These are phyloP conservation scores for Chrysomallon squamiferum DNA, from an alignment of 1,140 invertebrate genomes.

Conservation along the genomic window DNA sequence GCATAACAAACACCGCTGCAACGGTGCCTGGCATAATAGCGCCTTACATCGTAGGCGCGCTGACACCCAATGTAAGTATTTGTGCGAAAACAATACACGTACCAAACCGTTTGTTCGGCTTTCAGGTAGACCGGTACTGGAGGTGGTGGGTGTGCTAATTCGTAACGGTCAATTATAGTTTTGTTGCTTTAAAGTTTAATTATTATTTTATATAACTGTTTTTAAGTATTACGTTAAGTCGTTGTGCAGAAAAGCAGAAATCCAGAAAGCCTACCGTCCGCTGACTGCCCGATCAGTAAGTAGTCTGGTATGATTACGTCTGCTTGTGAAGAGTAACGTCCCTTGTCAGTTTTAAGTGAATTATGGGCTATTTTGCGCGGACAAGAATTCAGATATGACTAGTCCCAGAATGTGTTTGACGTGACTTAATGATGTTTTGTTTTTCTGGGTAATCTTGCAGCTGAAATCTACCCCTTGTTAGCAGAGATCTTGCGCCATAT, in stretches of 20 bases:
- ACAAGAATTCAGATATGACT: no score
- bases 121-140: background rate
- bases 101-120: no score
- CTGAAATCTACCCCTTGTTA: no score
- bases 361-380: no score
- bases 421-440: no score
- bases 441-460: no score
- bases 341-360: no score
- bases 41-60: constrained; percentile 78
- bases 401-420: no score
- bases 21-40: constrained; percentile 87
- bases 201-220: background rate
- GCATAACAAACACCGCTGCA: constrained; percentile 84
- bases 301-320: no score
- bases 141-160: background rate
- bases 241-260: background rate
- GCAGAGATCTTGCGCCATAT: no score
- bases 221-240: background rate
- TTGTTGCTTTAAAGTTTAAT: background rate
- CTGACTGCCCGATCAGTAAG: no score
- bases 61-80: constrained; percentile 67
- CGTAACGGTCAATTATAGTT: background rate
- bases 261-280: background rate
- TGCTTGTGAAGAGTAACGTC: no score
- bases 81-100: background rate